A percentile compares a stretch with the other conserved stretches of the same genome.
Evolutionary conservation across 2,888 invertebrate species (phyloP).

Genomic region (Trichacis sp.): DNA sequence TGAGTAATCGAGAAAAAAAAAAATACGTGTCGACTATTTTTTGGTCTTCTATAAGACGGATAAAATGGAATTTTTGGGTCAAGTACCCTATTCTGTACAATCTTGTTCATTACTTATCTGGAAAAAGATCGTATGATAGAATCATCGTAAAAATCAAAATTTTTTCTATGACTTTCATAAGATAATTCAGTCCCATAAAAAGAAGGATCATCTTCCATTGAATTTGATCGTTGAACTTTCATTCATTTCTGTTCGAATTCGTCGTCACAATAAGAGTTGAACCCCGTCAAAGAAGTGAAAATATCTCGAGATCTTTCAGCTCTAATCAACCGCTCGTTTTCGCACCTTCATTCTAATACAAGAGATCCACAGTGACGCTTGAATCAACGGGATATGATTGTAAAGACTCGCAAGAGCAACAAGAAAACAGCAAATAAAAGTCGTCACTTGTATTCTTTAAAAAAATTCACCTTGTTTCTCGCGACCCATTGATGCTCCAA

Average conservation of each 20-base stretch:
- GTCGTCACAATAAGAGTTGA: slow-evolving; percentile 8
- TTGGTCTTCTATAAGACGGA: too few species aligned
- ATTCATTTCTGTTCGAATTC: too few species aligned
- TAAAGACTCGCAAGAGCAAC: slow-evolving; percentile 4
- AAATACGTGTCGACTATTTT: too few species aligned
- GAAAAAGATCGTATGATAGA: too few species aligned
- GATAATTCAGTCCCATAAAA: too few species aligned
- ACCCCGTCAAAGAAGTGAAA: slow-evolving; percentile 7
- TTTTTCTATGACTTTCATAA: too few species aligned
- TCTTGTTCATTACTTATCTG: too few species aligned
- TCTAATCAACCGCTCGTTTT: neutral
- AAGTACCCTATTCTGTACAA: too few species aligned
- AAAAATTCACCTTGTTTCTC: slow-evolving; percentile 19
- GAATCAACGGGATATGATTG: slow-evolving; percentile 29
- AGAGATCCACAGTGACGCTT: slow-evolving; percentile 17
- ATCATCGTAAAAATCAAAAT: too few species aligned
- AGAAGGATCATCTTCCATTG: too few species aligned
- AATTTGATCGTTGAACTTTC: neutral
- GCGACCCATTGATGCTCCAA: slow-evolving; percentile 24
- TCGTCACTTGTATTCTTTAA: slow-evolving; percentile 15
- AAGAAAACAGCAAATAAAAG: neutral
- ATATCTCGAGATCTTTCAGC: neutral
- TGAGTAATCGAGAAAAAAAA: too few species aligned
- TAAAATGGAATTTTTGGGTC: too few species aligned
- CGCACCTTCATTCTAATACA: slow-evolving; percentile 4